phyloP scores from a whole-genome alignment of 2,113 vertebrate genomes.

The Hippocampus abdominalis region DNA sequence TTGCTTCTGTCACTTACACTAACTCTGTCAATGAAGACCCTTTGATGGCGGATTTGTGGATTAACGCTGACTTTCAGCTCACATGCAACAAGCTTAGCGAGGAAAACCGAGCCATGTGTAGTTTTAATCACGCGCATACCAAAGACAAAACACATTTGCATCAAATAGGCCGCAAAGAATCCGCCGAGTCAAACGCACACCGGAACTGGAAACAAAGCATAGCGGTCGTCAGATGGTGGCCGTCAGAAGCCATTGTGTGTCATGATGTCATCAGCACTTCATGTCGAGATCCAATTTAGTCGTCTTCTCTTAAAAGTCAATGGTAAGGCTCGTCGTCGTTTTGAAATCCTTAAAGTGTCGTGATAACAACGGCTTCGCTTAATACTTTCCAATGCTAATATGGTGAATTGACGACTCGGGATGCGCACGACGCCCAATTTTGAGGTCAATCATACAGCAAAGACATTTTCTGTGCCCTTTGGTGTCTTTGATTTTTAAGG shows the following conservation, averaged over 20 bases:
- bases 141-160: background rate
- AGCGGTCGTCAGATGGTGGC: no score
- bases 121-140: background rate
- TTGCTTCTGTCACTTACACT: constrained; percentile 26
- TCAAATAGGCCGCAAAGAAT: background rate
- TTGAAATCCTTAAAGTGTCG: no score
- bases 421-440: no score
- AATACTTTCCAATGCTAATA: no score
- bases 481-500: constrained; percentile 1
- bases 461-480: background rate
- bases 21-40: constrained; percentile 29
- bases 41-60: constrained; percentile 24
- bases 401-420: no score
- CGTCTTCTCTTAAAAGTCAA: no score
- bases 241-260: no score
- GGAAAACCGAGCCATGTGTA: background rate
- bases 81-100: constrained; percentile 25
- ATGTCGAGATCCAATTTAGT: no score
- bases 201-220: background rate
- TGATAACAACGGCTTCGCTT: no score
- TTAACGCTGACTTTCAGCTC: constrained; percentile 25
- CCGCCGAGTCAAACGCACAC: background rate
- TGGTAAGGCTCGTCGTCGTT: no score
- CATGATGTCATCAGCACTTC: background rate
- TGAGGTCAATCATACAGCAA: background rate